phyloP scores from a whole-genome alignment of 2,888 invertebrate species.

The Heliconius erato region DNA sequence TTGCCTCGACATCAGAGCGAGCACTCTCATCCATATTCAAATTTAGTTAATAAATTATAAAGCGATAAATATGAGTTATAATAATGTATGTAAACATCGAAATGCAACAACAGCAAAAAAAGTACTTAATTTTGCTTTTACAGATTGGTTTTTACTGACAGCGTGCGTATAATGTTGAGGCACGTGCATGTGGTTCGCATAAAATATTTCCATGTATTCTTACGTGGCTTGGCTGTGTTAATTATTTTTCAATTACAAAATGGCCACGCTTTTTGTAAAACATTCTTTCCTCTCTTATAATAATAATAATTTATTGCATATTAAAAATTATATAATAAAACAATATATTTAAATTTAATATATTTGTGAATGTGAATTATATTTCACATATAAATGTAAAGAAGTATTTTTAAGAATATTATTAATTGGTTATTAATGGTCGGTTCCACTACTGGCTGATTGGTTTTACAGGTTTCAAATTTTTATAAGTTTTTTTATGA shows the following conservation, averaged over 20 bases:
- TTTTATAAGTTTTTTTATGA: too few species aligned
- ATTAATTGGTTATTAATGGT: too few species aligned
- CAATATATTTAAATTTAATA: too few species aligned
- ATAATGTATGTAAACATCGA: neutral
- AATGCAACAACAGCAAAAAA: slow-evolving; percentile 2
- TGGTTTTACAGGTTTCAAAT: too few species aligned
- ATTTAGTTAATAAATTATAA: neutral
- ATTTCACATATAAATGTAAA: neutral
- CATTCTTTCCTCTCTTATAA: neutral
- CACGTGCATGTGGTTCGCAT: neutral
- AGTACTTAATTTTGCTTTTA: neutral
- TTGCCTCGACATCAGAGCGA: too few species aligned
- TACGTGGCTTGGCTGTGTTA: neutral
- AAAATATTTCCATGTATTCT: slow-evolving; percentile 1
- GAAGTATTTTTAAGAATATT: neutral
- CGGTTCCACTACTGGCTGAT: too few species aligned
- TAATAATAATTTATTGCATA: too few species aligned
- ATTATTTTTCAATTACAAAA: slow-evolving; percentile 5
- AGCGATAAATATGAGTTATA: too few species aligned
- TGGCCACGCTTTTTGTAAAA: neutral
- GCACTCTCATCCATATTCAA: too few species aligned
- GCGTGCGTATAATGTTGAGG: neutral
- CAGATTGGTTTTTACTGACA: neutral
- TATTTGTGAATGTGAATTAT: too few species aligned
- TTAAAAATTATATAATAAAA: too few species aligned